Conservation (phyloP, 2,797 vertebrate genomes). For the Lepus oiostolus region DNA sequence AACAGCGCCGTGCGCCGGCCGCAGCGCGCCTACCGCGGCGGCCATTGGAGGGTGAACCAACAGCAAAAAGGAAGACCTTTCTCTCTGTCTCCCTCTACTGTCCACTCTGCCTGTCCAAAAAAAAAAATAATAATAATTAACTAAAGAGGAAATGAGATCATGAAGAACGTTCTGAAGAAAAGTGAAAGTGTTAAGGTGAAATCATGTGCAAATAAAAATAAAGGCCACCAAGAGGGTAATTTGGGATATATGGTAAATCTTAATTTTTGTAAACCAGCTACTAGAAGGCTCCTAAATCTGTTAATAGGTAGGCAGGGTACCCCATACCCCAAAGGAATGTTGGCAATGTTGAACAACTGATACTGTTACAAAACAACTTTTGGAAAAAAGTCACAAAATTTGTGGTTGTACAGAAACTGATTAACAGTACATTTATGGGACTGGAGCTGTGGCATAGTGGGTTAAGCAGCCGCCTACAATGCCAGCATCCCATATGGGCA, state of each 20-base stretch:
- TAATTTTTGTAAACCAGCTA: slow-evolving; percentile 46
- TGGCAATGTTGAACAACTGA: slow-evolving; percentile 34
- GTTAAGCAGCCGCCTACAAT: too few species aligned
- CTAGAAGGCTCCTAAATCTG: background rate
- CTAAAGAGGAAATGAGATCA: background rate
- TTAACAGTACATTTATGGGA: background rate
- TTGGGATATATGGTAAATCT: slow-evolving; percentile 3
- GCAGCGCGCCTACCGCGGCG: too few species aligned
- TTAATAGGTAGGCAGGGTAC: background rate
- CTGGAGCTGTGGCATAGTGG: too few species aligned
- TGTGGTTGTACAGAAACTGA: background rate
- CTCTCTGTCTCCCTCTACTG: too few species aligned
- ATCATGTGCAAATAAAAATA: slow-evolving; percentile 55
- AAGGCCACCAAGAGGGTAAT: slow-evolving; percentile 5
- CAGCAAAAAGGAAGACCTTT: too few species aligned
- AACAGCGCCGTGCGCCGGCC: too few species aligned
- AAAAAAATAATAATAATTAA: background rate
- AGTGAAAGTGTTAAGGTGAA: background rate
- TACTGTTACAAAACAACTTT: slow-evolving; percentile 8
- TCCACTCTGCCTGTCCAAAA: background rate
- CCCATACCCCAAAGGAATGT: background rate
- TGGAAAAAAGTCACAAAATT: slow-evolving; percentile 35
- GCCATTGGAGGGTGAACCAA: too few species aligned
- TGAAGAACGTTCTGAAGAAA: background rate
- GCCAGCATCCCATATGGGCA: too few species aligned